Percentiles rank a stretch among this genome's conserved stretches.
These are phyloP conservation scores for Stenichneumon culpator DNA, from an alignment of 2,888 invertebrate species.

Conservation along the genomic window DNA sequence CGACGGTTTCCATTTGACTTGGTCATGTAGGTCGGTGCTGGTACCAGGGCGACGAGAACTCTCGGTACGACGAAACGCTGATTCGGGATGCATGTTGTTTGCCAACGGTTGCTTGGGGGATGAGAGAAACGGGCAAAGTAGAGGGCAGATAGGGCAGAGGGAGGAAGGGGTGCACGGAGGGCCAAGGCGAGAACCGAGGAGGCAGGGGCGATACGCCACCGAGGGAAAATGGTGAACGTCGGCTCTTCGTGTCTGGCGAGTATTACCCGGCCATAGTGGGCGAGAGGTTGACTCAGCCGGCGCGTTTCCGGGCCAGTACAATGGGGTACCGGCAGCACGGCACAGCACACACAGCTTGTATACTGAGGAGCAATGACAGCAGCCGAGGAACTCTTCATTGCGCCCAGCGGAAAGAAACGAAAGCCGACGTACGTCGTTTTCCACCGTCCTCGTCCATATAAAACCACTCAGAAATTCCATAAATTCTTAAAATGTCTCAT, in stretches of 20 bases:
- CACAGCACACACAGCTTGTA: constrained; percentile 26
- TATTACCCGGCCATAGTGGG: constrained; percentile 71
- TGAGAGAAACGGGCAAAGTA: constrained; percentile 4
- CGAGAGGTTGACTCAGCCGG: constrained; percentile 53
- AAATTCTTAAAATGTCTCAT: constrained; percentile 77
- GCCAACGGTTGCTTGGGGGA: constrained; percentile 69
- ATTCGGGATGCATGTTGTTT: constrained; percentile 79
- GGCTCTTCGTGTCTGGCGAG: constrained; percentile 73
- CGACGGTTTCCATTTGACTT: constrained; percentile 57
- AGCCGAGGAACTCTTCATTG: constrained; percentile 53
- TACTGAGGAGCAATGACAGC: constrained; percentile 18
- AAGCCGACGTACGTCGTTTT: constrained; percentile 39
- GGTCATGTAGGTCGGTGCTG: constrained; percentile 58
- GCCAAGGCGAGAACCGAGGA: constrained; percentile 11
- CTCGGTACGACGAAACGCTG: constrained; percentile 72
- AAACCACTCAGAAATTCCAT: constrained; percentile 80
- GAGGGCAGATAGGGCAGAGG: constrained; percentile 10
- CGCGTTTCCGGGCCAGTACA: constrained; percentile 56
- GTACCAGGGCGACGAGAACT: constrained; percentile 49
- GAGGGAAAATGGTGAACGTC: constrained; percentile 62
- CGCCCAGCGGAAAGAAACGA: constrained; percentile 44
- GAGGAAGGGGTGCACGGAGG: neutral
- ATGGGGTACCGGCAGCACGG: constrained; percentile 8
- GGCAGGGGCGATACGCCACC: constrained; percentile 3
- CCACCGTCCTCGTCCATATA: constrained; percentile 54